These are phyloP conservation scores for Ascaphus truei DNA, from an alignment of 2,113 vertebrate species.

Conservation along the genomic window DNA sequence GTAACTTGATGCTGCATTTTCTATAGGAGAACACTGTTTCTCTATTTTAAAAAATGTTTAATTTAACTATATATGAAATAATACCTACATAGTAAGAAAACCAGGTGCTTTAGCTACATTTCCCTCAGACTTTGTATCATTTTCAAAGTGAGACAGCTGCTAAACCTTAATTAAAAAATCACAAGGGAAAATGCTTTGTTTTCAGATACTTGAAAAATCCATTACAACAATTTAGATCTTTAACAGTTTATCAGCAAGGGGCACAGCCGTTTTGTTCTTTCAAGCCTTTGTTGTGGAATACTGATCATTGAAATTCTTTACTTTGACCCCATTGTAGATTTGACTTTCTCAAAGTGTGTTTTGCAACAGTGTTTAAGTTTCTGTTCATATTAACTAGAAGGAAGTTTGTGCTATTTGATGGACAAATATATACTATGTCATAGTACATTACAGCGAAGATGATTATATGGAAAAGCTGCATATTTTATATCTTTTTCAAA, in stretches of 20 bases:
- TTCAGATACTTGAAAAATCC: conserved; percentile 33
- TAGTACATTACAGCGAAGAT: too few relatives aligned
- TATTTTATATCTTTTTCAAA: too few relatives aligned
- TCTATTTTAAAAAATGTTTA: too few relatives aligned
- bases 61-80: too few relatives aligned
- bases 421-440: too few relatives aligned
- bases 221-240: conserved; percentile 34
- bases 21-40: too few relatives aligned
- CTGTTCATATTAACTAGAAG: neutral
- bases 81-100: too few relatives aligned
- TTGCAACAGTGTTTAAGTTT: neutral
- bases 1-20: too few relatives aligned
- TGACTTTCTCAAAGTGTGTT: conserved; percentile 18
- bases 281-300: conserved; percentile 12
- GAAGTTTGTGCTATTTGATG: too few relatives aligned
- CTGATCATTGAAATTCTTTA: conserved; percentile 11
- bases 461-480: too few relatives aligned
- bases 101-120: neutral
- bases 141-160: conserved; percentile 20
- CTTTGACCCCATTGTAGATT: conserved; percentile 17
- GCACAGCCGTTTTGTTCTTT: conserved; percentile 22
- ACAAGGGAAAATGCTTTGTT: conserved; percentile 22
- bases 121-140: conserved; percentile 3
- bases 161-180: conserved; percentile 27
- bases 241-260: conserved; percentile 30